Evolutionary conservation across 2,113 vertebrate genomes (phyloP), one percentile per base, ranked within the genome.

Genomic region (Gopherus evgoodei): DNA sequence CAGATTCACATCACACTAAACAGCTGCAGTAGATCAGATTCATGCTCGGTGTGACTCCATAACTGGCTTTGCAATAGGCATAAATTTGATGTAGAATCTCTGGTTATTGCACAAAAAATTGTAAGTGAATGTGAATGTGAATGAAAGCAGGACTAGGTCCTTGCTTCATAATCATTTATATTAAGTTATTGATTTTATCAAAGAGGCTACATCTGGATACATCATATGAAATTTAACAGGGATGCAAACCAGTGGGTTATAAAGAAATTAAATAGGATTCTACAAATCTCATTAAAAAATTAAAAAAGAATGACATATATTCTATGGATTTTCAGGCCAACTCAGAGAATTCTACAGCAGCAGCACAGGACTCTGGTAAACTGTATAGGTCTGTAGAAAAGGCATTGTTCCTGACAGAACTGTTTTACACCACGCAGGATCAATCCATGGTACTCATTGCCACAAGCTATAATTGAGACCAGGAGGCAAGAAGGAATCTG

Each of bases 101-200:
- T 80, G 31, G 47, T 25, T 83, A 57, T 0, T 92, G 89, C 90
- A 91, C 35, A 35, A 87, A 87, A 79, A n/a, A 24, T 78, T 89
- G 82, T 93, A 95, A 93, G n/a, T 72, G 87, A 69, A 83, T 7
- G 6, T 44, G 44, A 44, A 6, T 88, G 85, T 89, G 78, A 93
- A 83, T 57, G 81, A 86, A 95, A 13, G 53, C 49, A 95, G 85
- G 89, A 92, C 83, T 92, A 81, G n/a, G 83, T 25, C 38, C 1
- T 0, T 25, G 42, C 91, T 94, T 95, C 91, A 95, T 75, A 93
- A 91, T 95, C 93, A 75, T 95, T 91, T 83, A 85, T 17, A 21
- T 91, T 91, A 57, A 86, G 96, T 96, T 88, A 96, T 90, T 96
- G 92, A 96, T 95, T 72, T 95, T 95, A 95, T 97, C 94, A 96